Percentiles rank a stretch among this genome's conserved stretches.
phyloP scores from a whole-genome alignment of 2,888 invertebrate species.

The Chymomyza amoena region DNA sequence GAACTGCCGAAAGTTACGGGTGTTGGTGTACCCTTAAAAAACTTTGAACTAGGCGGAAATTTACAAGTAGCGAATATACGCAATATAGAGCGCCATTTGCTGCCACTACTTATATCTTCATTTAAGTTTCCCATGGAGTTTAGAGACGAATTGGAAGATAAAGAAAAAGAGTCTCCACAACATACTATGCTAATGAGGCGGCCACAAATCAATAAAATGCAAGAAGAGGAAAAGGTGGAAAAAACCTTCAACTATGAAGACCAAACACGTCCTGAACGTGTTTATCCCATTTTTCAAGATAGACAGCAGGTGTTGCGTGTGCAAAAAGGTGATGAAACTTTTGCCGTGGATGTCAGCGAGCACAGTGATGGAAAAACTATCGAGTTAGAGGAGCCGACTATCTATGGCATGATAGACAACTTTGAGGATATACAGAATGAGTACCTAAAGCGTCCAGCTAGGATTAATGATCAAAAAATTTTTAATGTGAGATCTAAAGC shows the following conservation, averaged over 20 bases:
- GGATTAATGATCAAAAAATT: constrained; percentile 22
- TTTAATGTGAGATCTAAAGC: neutral
- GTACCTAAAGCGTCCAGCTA: constrained; percentile 8
- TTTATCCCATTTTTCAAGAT: constrained; percentile 53
- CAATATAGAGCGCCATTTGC: constrained; percentile 39
- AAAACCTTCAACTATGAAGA: constrained; percentile 33
- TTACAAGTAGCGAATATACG: constrained; percentile 27
- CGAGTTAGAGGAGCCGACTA: neutral
- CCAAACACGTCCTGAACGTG: constrained; percentile 68
- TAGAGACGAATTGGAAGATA: constrained; percentile 31
- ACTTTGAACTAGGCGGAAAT: constrained; percentile 23
- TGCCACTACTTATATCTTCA: constrained; percentile 70
- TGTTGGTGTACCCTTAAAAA: neutral
- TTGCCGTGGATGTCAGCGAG: too few relatives aligned
- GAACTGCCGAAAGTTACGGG: neutral
- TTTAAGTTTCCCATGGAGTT: constrained; percentile 69
- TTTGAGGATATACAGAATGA: constrained; percentile 36
- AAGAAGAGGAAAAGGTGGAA: neutral
- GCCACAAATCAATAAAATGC: neutral
- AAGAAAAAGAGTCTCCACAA: constrained; percentile 5
- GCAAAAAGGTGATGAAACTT: neutral
- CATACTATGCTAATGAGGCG: constrained; percentile 10
- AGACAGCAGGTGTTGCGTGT: neutral
- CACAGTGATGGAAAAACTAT: neutral
- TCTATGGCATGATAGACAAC: constrained; percentile 28